Conservation (phyloP, 2,797 vertebrate genomes). For the Tamandua tetradactyla region DNA sequence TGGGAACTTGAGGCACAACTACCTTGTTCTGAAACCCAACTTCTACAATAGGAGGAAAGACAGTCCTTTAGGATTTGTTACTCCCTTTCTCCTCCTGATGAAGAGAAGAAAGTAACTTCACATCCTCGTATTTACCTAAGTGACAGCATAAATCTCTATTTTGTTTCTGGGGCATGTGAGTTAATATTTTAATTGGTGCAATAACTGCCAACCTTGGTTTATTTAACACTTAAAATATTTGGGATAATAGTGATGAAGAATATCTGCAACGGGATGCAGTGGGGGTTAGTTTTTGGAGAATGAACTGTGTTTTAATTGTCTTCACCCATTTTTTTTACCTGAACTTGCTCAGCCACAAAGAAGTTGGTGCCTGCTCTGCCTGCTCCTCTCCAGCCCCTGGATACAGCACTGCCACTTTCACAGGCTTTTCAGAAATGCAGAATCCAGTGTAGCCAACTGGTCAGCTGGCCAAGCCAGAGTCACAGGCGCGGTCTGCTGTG, state of each 20-base stretch:
- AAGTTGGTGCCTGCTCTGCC: not conserved
- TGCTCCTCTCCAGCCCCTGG: not conserved
- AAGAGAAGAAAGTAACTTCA: not conserved
- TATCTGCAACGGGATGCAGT: not conserved
- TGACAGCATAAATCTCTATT: constrained; percentile 28
- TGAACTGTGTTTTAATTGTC: constrained; percentile 28
- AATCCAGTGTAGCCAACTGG: not conserved
- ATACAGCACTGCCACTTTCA: not conserved
- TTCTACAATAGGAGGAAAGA: not conserved
- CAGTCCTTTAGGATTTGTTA: not conserved
- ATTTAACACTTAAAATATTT: constrained; percentile 24
- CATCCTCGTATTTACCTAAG: constrained; percentile 28
- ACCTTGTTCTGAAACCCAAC: not conserved
- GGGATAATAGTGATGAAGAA: constrained; percentile 42
- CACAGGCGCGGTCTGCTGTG: not conserved
- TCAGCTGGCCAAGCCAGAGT: not conserved
- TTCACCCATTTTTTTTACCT: constrained; percentile 19
- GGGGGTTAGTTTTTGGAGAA: not conserved
- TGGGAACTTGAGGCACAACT: not conserved
- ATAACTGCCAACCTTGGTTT: not conserved
- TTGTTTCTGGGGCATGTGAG: not conserved
- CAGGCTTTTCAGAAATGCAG: not conserved
- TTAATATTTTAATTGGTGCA: constrained; percentile 19
- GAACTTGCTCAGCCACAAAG: not conserved
- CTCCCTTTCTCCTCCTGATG: not conserved